These are phyloP conservation scores for Ceryle rudis DNA, from an alignment of 2,797 vertebrate species.

Conservation along the genomic window DNA sequence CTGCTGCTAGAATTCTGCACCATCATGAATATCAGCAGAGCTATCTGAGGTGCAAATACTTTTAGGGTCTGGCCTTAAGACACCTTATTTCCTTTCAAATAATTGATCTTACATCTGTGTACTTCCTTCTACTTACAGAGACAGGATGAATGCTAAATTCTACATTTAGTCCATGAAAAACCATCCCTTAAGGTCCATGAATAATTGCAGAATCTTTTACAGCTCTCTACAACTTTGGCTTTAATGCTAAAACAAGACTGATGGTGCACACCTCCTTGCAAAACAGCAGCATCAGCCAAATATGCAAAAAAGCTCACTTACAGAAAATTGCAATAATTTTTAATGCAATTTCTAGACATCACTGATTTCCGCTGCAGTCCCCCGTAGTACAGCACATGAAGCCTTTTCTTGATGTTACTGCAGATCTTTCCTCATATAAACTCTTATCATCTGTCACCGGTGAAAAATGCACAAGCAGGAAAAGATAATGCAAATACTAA, in stretches of 20 bases:
- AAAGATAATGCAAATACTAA: constrained; percentile 70
- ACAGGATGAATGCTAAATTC: background rate
- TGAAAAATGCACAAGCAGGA: constrained; percentile 45
- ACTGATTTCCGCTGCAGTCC: background rate
- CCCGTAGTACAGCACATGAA: background rate
- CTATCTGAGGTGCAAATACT: background rate
- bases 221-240: background rate
- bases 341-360: background rate
- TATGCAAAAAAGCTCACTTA: background rate
- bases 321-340: background rate
- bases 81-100: background rate
- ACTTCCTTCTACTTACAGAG: background rate
- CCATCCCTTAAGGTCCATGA: background rate
- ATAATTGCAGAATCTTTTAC: background rate
- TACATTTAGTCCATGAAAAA: background rate
- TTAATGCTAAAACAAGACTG: background rate
- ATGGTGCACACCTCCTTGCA: background rate
- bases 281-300: background rate
- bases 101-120: background rate
- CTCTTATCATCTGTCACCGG: constrained; percentile 35
- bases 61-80: background rate
- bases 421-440: constrained; percentile 28
- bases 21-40: background rate
- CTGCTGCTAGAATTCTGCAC: background rate
- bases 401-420: background rate